phyloP scores from a whole-genome alignment of 2,888 invertebrate genomes.

The Hyalella azteca region DNA sequence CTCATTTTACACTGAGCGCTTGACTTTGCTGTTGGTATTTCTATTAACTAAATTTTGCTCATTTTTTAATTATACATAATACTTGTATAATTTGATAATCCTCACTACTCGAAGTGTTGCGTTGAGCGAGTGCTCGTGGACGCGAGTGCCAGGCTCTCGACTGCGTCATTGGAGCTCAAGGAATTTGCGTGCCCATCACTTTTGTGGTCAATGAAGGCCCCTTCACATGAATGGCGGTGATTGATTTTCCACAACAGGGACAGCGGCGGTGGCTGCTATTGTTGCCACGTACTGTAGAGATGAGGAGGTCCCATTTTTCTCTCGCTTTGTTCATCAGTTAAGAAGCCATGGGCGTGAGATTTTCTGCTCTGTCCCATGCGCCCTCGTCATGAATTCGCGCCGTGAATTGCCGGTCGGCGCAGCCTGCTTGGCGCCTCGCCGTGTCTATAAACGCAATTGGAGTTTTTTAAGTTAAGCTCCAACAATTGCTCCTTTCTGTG shows the following conservation, averaged over 20 bases:
- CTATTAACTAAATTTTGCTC: no score
- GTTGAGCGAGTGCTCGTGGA: no score
- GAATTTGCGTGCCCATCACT: slow-evolving; percentile 23
- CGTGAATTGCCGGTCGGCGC: background rate
- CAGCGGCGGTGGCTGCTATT: slow-evolving; percentile 6
- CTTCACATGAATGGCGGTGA: slow-evolving; percentile 16
- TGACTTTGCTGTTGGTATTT: no score
- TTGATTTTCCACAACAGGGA: slow-evolving; percentile 31
- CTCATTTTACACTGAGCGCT: no score
- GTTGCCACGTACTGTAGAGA: background rate
- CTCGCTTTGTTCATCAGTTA: background rate
- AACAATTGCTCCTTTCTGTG: background rate
- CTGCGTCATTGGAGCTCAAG: slow-evolving; percentile 4
- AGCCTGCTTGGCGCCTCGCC: background rate
- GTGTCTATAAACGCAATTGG: background rate
- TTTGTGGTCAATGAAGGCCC: slow-evolving; percentile 25
- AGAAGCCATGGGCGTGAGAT: slow-evolving; percentile 26
- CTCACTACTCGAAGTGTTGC: no score
- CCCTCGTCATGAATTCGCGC: background rate
- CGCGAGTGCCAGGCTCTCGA: no score
- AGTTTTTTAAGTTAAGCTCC: background rate
- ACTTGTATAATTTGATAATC: no score
- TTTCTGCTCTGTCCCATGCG: background rate
- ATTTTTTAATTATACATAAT: no score
- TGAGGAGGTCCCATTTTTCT: slow-evolving; percentile 13